phyloP scores from a whole-genome alignment of 2,797 vertebrate species.

The Babyrousa celebensis region DNA sequence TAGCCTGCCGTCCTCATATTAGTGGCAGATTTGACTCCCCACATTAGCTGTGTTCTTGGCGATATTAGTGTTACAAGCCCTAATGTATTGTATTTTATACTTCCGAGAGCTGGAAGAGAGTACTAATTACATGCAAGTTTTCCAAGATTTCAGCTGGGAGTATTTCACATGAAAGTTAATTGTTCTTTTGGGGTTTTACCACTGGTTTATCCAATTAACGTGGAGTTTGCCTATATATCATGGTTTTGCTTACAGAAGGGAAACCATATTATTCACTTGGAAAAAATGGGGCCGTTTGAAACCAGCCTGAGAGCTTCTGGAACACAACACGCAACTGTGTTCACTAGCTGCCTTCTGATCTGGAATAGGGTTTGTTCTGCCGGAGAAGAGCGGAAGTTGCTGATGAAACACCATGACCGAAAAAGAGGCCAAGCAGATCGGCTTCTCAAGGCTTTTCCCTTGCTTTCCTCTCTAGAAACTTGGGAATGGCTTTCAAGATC shows the following conservation, averaged over 20 bases:
- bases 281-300: conserved; percentile 74
- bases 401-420: background rate
- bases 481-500: background rate
- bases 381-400: conserved; percentile 1
- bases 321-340: background rate
- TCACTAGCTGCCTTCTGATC: conserved; percentile 54
- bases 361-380: background rate
- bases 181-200: conserved; percentile 89
- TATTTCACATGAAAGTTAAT: conserved; percentile 90
- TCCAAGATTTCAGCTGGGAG: conserved; percentile 89
- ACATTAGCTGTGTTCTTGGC: conserved; percentile 73
- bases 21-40: background rate
- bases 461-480: background rate
- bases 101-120: conserved; percentile 83
- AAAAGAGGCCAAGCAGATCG: conserved; percentile 17
- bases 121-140: conserved; percentile 90
- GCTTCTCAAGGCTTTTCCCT: background rate
- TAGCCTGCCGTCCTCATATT: conserved; percentile 47
- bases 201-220: conserved; percentile 90
- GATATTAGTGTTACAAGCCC: conserved; percentile 81
- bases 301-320: conserved; percentile 25
- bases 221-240: conserved; percentile 87
- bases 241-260: conserved; percentile 86
- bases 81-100: conserved; percentile 86
- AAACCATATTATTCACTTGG: conserved; percentile 80